Base-by-base conservation (phyloP, 1,140 invertebrate genomes). In the Holcopasites calliopsidis region DNA sequence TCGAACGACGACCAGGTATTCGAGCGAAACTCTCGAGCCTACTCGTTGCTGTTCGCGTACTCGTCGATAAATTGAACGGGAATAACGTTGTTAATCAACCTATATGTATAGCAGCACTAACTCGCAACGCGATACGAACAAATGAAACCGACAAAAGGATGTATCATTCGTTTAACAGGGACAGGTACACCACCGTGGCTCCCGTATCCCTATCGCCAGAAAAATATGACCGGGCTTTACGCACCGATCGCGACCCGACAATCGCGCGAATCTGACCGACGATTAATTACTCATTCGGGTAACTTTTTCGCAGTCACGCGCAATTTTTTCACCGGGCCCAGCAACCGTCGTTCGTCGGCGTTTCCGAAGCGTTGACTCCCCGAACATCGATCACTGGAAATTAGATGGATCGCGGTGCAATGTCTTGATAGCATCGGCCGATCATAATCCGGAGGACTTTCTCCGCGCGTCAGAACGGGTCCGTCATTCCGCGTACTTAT, bases 361-460 rank as follows among this genome's bases (percentile, higher is more conserved):
- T 38, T 35, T 21, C 7, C 3, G 3, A 5, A 23, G 28, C 23
- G 23, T 33, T 21, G 47, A 16, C n/a, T 31, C 11, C 8, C n/a
- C n/a, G 18, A 21, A 21, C 60, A 74, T 74, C 38, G 61, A 74
- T 74, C 71, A 28, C 61, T 1, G 8, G 21, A 55, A 65, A 65
- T 73, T 73, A 44, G 49, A 65, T 26, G 71, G 26, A 73, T 65
- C 31, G 38, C 49, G 26, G 26, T 6, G 61, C 28, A 66, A 74
- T 74, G 55, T 66, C 61, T 66, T 55, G 44, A 66, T 64, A 55
- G 21, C n/a, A 1, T 2, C n/a, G 8, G 10, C 16, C n/a, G 44
- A 73, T 54, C 60, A 21, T 26, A 0, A 42, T 23, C 8, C 49
- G 1, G 23, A 18, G 28, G 28, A 71, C 44, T 71, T 60, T 50